Evolutionary conservation across 2,797 vertebrate genomes (phyloP), one percentile per base, ranked within the genome.

Genomic region (Spinus olivaceus): DNA sequence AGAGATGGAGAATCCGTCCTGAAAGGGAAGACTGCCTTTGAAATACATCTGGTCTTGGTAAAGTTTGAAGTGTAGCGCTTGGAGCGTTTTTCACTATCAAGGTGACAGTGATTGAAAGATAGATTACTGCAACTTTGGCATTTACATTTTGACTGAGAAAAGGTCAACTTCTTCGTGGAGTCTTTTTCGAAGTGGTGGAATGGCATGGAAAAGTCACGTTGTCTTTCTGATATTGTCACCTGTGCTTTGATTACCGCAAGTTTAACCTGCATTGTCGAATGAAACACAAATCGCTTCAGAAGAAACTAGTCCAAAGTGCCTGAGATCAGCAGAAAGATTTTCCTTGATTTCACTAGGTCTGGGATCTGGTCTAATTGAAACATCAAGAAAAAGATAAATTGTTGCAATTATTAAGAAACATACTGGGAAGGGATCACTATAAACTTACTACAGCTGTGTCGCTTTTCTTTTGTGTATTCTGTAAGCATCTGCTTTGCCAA

Each of bases 141-240:
- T 96, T 97, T 97, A 92, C 95, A 94, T 96, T 97, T 86, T 7
- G 5, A 59, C 86, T 61, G 63, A 23, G 46, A 77, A 97, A 97
- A 97, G 97, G 95, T 97, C 97, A 97, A 2, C 64, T 95, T 97
- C 94, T 88, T 95, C 77, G 80, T 60, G 71, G 88, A 91, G 93
- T 81, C 63, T 67, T 66, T 35, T 59, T 77, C 74, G 63, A 95
- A 93, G 57, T 81, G 59, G 92, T 41, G 15, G 95, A 92, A 94
- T 8, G 19, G 59, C 39, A 11, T 14, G 47, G 90, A 95, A 97
- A 96, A 92, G 87, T 95, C 91, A 89, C 86, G 24, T 84, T 76
- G 60, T 27, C 39, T 88, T 94, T 97, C 81, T 95, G 72, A 69
- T 81, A 69, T 91, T 85, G 94, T 65, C 82, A 44, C 71, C 5